A percentile compares a stretch with the other conserved stretches of the same genome.
Evolutionary conservation across 2,797 vertebrate species (phyloP).

Genomic region (Molossus alvarezi): DNA sequence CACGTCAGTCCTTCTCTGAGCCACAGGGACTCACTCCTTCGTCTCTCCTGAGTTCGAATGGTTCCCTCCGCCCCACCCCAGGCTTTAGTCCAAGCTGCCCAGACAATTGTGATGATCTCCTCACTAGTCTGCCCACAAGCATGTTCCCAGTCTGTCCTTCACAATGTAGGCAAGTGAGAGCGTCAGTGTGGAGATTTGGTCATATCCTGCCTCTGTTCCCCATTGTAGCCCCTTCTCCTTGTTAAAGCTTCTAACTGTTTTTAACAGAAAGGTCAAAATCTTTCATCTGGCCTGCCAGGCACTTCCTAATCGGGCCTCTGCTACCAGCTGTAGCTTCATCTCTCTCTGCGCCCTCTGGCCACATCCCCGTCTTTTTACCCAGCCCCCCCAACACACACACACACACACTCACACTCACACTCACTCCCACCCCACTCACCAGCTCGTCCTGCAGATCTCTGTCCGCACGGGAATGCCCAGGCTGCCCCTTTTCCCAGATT

Average conservation of each 20-base stretch:
- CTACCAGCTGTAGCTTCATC: not conserved
- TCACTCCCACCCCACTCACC: not conserved
- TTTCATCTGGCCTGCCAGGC: not conserved
- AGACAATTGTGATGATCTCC: not conserved
- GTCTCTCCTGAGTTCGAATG: not conserved
- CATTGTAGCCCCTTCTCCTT: not conserved
- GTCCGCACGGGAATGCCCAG: not conserved
- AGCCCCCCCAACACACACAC: not conserved
- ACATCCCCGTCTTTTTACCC: not conserved
- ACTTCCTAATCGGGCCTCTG: not conserved
- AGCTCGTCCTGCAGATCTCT: not conserved
- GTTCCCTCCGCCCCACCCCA: fast-evolving
- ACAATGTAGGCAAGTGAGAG: not conserved
- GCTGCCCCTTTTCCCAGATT: not conserved
- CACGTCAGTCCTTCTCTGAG: not conserved
- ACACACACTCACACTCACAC: not conserved
- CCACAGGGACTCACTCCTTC: not conserved
- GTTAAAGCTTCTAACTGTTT: slow-evolving; percentile 14
- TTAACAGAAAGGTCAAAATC: not conserved
- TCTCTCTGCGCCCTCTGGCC: not conserved
- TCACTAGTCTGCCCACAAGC: not conserved
- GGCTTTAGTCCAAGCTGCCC: not conserved
- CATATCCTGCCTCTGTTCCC: not conserved
- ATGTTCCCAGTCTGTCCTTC: not conserved
- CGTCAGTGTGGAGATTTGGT: not conserved